These are phyloP conservation scores for Periphyllus acericola DNA, from an alignment of 2,888 invertebrate genomes.

Conservation along the genomic window DNA sequence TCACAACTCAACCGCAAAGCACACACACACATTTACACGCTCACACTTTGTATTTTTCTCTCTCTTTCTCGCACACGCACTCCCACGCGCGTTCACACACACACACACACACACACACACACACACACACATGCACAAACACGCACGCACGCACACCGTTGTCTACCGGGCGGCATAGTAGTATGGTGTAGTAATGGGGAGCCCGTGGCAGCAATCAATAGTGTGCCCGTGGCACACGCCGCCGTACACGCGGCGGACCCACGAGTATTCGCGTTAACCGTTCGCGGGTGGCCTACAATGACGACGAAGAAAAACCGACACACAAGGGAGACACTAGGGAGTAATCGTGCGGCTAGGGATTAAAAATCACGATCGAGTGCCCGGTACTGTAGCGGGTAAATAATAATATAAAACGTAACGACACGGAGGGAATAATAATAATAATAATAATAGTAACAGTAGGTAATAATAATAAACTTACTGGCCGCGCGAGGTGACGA, in stretches of 20 bases:
- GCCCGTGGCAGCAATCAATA: conserved; percentile 41
- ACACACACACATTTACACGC: not conserved
- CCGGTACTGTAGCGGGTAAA: not conserved
- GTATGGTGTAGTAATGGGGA: conserved; percentile 8
- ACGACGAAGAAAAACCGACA: not conserved
- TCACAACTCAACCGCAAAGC: too few relatives aligned
- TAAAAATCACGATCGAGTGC: not conserved
- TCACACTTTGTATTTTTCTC: too few relatives aligned
- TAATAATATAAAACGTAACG: too few relatives aligned
- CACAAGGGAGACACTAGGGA: not conserved
- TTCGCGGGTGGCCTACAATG: not conserved
- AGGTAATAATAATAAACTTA: not conserved
- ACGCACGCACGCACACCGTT: not conserved
- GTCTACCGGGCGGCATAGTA: conserved; percentile 13
- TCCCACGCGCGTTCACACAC: not conserved
- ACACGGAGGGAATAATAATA: too few relatives aligned
- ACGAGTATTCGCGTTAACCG: not conserved
- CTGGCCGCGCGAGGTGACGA: conserved; percentile 4
- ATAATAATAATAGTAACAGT: too few relatives aligned
- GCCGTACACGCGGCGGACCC: conserved; percentile 18
- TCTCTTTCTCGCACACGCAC: too few relatives aligned
- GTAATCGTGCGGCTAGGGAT: not conserved
- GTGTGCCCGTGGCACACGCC: conserved; percentile 29
- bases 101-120: not conserved
- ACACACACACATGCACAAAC: not conserved